These are phyloP conservation scores for Azemiops feae DNA, from an alignment of 2,113 vertebrate species.

Conservation along the genomic window DNA sequence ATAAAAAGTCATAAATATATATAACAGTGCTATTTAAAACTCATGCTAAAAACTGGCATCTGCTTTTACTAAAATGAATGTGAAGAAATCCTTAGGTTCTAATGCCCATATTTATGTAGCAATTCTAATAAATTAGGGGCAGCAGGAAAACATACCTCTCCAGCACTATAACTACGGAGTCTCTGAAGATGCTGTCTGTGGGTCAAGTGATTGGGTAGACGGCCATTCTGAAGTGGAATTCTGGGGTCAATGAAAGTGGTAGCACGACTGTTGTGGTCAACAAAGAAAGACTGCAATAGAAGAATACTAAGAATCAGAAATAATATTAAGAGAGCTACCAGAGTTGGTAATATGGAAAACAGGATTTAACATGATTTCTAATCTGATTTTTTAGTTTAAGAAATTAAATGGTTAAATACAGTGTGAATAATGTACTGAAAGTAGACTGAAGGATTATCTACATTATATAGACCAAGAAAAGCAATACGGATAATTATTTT, in stretches of 20 bases:
- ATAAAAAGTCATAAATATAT: not conserved
- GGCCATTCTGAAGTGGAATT: constrained; percentile 92
- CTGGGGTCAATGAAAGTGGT: constrained; percentile 98
- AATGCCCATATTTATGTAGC: not conserved
- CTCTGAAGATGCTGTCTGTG: constrained; percentile 95
- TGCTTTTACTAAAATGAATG: not conserved
- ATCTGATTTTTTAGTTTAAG: not conserved
- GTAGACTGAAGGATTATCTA: not conserved
- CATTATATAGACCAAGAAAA: not conserved
- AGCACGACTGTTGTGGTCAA: constrained; percentile 97
- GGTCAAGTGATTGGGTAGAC: constrained; percentile 88
- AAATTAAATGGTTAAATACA: not conserved
- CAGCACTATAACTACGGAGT: constrained; percentile 95
- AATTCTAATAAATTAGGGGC: not conserved
- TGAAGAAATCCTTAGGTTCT: not conserved
- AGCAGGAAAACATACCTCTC: constrained; percentile 79
- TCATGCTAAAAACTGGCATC: not conserved
- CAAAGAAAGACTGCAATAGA: constrained; percentile 89
- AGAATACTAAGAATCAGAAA: not conserved
- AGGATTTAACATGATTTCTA: not conserved
- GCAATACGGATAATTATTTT: not conserved
- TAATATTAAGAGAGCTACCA: not conserved
- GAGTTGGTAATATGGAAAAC: not conserved
- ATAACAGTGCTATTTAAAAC: not conserved
- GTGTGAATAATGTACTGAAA: not conserved